These are phyloP conservation scores for Ochropleura leucogaster DNA, from an alignment of 2,888 invertebrate species.

Conservation along the genomic window DNA sequence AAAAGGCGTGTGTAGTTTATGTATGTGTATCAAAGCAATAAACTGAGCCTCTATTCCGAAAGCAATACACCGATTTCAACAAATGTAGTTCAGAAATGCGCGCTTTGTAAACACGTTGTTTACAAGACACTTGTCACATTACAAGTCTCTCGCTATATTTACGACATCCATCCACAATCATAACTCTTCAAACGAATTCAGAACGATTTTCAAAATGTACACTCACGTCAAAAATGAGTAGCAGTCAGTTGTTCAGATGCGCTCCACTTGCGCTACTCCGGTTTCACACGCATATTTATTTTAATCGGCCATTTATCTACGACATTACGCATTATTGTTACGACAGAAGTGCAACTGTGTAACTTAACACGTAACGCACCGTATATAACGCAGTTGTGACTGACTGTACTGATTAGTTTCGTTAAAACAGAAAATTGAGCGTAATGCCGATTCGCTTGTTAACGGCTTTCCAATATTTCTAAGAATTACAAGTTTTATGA, in stretches of 20 bases:
- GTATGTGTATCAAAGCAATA: too few species aligned
- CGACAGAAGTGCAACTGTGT: slow-evolving; percentile 68
- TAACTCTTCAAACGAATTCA: slow-evolving; percentile 19
- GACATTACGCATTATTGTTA: slow-evolving; percentile 76
- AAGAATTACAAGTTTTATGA: slow-evolving; percentile 58
- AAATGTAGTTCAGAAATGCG: neutral
- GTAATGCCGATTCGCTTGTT: slow-evolving; percentile 64
- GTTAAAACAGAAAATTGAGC: slow-evolving; percentile 62
- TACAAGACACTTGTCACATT: slow-evolving; percentile 15
- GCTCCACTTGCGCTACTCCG: slow-evolving; percentile 71
- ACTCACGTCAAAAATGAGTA: slow-evolving; percentile 49
- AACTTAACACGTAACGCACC: slow-evolving; percentile 65
- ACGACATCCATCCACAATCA: slow-evolving; percentile 14
- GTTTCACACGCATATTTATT: slow-evolving; percentile 72
- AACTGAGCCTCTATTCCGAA: neutral
- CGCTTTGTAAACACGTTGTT: slow-evolving; percentile 27
- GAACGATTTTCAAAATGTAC: slow-evolving; percentile 48
- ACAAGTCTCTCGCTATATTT: slow-evolving; percentile 13
- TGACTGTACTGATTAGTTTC: slow-evolving; percentile 60
- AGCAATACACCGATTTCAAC: neutral
- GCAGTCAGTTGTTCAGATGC: slow-evolving; percentile 63
- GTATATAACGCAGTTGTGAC: slow-evolving; percentile 58
- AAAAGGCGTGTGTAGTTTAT: too few species aligned
- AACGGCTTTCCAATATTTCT: slow-evolving; percentile 60
- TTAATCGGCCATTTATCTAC: slow-evolving; percentile 74